phyloP scores from a whole-genome alignment of 35 echinoderm and acorn worm species.

The Eucidaris tribuloides region DNA sequence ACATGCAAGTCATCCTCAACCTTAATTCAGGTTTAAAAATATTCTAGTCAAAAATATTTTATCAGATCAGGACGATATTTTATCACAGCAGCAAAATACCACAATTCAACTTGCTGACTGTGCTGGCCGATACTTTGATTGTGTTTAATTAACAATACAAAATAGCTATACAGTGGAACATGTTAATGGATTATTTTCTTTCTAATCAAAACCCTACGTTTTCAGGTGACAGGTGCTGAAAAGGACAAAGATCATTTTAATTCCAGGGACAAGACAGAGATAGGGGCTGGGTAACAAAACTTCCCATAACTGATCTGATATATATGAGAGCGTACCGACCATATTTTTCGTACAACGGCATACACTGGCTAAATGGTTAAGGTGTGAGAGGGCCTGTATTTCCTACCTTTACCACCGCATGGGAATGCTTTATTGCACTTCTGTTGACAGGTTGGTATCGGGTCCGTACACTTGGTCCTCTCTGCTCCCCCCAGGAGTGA shows the following conservation, averaged over 20 bases:
- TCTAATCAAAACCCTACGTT: background rate
- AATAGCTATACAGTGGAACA: background rate
- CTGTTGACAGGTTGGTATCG: conserved; percentile 81
- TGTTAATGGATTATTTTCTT: too few relatives aligned
- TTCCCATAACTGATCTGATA: too few relatives aligned
- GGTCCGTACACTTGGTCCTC: conserved; percentile 70
- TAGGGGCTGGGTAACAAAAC: background rate
- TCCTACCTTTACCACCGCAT: conserved; percentile 81
- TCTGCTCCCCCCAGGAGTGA: conserved; percentile 14
- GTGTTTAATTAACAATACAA: background rate
- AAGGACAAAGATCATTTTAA: background rate
- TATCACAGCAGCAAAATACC: background rate
- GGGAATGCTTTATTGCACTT: conserved; percentile 53
- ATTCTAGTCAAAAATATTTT: background rate
- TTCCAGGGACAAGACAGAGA: background rate
- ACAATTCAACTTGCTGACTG: too few relatives aligned
- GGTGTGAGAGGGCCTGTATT: background rate
- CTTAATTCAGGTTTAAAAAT: background rate
- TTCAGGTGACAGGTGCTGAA: background rate
- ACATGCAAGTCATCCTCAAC: background rate
- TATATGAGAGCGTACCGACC: too few relatives aligned
- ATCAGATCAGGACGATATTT: background rate
- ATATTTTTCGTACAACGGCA: background rate
- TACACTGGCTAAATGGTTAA: background rate
- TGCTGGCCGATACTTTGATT: background rate